A percentile compares a stretch with the other conserved stretches of the same genome.
Conservation (phyloP, 2,888 invertebrate genomes). For the Tiphia femorata region DNA sequence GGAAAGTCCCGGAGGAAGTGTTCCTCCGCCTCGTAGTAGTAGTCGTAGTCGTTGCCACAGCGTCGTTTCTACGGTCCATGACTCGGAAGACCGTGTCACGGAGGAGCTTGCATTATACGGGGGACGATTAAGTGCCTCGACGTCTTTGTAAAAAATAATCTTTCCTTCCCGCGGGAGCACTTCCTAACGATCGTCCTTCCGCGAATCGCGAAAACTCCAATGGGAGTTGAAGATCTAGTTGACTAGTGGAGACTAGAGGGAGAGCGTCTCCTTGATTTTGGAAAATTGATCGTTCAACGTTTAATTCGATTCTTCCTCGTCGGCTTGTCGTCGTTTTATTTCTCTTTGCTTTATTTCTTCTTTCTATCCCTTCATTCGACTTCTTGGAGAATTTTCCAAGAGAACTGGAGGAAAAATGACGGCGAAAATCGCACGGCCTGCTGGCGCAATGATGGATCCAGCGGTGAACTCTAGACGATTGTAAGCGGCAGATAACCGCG, state of each 20-base stretch:
- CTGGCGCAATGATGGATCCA: background rate
- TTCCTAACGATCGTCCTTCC: background rate
- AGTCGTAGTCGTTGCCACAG: constrained; percentile 30
- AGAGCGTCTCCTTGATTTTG: too few relatives aligned
- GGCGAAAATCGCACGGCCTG: background rate
- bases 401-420: background rate
- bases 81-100: constrained; percentile 44
- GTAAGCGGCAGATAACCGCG: background rate
- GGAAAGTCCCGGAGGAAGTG: constrained; percentile 61
- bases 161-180: background rate
- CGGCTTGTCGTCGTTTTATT: background rate
- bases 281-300: background rate
- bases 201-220: too few relatives aligned
- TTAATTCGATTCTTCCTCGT: background rate
- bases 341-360: background rate
- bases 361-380: background rate
- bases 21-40: too few relatives aligned
- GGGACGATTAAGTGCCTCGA: constrained; percentile 57
- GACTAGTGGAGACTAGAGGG: too few relatives aligned
- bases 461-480: background rate
- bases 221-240: too few relatives aligned
- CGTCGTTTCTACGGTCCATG: constrained; percentile 45
- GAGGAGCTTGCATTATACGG: constrained; percentile 54
- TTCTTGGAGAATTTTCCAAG: too few relatives aligned
- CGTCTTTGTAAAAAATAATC: constrained; percentile 55